Evolutionary conservation across 2,113 vertebrate species (phyloP).

Genomic region (Edolisoma coerulescens): DNA sequence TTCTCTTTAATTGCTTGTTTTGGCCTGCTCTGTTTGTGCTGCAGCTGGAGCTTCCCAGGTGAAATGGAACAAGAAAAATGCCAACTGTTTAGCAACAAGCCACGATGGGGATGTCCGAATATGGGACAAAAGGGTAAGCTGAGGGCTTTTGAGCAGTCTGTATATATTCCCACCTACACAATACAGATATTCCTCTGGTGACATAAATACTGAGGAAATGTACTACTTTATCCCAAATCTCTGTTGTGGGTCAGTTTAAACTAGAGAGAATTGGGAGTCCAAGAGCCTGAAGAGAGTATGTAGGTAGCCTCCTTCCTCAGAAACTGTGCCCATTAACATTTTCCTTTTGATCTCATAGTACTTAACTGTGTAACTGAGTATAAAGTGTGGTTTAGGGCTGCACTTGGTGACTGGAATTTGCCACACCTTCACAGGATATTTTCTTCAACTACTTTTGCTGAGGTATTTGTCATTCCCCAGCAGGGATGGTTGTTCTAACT

Average conservation of each 20-base stretch:
- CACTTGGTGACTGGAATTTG: background rate
- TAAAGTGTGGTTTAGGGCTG: background rate
- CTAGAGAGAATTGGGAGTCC: background rate
- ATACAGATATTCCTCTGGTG: background rate
- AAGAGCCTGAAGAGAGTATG: background rate
- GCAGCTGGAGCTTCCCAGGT: constrained; percentile 97
- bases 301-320: background rate
- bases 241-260: background rate
- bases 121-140: constrained; percentile 94
- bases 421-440: background rate
- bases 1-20: background rate
- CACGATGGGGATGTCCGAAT: constrained; percentile 95
- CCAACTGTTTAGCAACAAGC: constrained; percentile 90
- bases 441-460: background rate
- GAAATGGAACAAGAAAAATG: constrained; percentile 95
- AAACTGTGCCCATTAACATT: background rate
- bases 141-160: background rate
- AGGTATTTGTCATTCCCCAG: background rate
- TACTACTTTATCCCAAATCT: background rate
- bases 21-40: constrained; percentile 4
- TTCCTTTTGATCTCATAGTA: background rate
- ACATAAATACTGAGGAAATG: background rate
- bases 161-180: background rate
- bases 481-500: background rate
- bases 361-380: background rate